phyloP scores from a whole-genome alignment of 2,797 vertebrate species.

The Spondyliosoma cantharus region DNA sequence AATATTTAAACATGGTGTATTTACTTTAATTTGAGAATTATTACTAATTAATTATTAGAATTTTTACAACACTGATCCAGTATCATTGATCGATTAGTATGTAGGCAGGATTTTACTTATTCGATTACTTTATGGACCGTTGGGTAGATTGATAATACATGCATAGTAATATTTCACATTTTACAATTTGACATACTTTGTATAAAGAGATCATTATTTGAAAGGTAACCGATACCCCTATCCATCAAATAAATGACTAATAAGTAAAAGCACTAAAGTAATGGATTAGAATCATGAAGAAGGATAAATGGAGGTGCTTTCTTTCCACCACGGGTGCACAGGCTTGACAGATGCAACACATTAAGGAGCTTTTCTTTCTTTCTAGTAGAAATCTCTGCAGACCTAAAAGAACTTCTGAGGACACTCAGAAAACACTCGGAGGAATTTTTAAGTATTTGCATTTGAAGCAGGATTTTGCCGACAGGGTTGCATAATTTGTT shows the following conservation, averaged over 20 bases:
- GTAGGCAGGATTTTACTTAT: neutral
- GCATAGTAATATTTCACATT: neutral
- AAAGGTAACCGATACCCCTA: neutral
- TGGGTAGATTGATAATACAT: neutral
- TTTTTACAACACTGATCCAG: no score
- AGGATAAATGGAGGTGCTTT: neutral
- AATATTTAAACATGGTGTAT: no score
- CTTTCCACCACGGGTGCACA: neutral
- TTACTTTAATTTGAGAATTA: no score
- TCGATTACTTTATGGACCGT: neutral
- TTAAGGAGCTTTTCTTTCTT: slow-evolving; percentile 32
- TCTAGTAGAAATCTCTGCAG: neutral
- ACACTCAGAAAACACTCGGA: slow-evolving; percentile 17
- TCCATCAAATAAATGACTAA: neutral
- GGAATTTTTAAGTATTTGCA: slow-evolving; percentile 46
- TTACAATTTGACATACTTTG: neutral
- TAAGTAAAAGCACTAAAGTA: neutral
- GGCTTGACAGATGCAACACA: neutral
- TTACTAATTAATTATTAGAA: no score
- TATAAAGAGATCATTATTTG: neutral
- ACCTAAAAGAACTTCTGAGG: slow-evolving; percentile 21
- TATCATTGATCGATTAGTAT: neutral
- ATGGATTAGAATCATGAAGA: neutral
- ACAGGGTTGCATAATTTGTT: slow-evolving; percentile 33
- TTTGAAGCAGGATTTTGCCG: slow-evolving; percentile 45